These are phyloP conservation scores for Phrynocephalus versicolor DNA, from an alignment of 2,113 vertebrate species.

Conservation along the genomic window DNA sequence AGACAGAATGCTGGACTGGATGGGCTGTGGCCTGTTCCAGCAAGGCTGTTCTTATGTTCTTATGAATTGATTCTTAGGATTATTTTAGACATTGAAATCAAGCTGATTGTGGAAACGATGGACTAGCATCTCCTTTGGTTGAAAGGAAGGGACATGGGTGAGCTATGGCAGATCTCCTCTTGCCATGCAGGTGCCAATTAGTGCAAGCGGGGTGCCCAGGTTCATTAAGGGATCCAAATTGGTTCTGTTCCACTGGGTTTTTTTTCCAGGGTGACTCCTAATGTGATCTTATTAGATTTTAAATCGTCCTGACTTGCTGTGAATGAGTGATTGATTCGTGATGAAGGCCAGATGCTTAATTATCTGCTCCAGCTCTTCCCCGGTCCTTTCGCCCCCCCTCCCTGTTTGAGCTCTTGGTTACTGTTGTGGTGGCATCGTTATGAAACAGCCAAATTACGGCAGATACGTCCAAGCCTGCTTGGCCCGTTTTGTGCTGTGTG, in stretches of 20 bases:
- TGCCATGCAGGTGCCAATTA: accelerated
- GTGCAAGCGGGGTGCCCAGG: neutral
- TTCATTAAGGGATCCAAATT: neutral
- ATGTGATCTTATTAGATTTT: neutral
- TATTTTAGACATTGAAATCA: accelerated
- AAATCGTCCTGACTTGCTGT: slow-evolving; percentile 1
- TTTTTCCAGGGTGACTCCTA: neutral
- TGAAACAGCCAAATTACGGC: slow-evolving; percentile 11
- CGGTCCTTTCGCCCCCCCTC: neutral
- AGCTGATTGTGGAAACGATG: neutral
- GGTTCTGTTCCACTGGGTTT: neutral
- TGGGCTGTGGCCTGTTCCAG: too few relatives aligned
- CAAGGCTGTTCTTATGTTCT: too few relatives aligned
- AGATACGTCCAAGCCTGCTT: neutral
- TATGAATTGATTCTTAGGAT: neutral
- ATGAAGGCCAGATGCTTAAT: slow-evolving; percentile 49
- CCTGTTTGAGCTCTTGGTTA: neutral
- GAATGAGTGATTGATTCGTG: slow-evolving; percentile 2
- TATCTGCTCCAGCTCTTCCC: slow-evolving; percentile 36
- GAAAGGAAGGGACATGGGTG: neutral
- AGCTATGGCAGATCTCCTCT: neutral
- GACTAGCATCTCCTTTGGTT: accelerated
- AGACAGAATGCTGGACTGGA: too few relatives aligned
- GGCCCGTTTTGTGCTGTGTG: accelerated
- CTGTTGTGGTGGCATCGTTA: neutral